A percentile compares a stretch with the other conserved stretches of the same genome.
Evolutionary conservation across 1,140 invertebrate genomes (phyloP).

Genomic region (Zaprionus africanus): DNA sequence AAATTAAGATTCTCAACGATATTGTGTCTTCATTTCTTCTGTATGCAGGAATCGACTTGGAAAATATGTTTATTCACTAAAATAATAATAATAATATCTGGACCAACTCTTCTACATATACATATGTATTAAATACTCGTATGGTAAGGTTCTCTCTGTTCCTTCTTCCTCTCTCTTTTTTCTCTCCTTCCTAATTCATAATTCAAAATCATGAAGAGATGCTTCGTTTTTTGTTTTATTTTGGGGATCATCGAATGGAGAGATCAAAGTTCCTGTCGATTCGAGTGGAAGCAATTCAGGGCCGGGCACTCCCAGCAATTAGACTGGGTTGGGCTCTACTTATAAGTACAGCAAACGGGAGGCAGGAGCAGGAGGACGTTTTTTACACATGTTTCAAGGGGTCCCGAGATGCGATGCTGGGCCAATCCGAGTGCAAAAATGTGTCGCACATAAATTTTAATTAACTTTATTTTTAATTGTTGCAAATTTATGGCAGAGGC

Average conservation of each 20-base stretch:
- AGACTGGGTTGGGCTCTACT: conserved; percentile 50
- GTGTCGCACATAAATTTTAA: conserved; percentile 84
- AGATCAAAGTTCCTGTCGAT: conserved; percentile 53
- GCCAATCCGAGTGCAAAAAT: conserved; percentile 59
- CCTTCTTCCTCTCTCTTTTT: too few species aligned
- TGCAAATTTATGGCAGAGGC: conserved; percentile 77
- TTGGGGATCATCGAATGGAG: conserved; percentile 25
- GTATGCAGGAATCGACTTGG: too few species aligned
- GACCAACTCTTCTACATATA: background rate
- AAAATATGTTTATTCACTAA: too few species aligned
- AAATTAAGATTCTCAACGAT: too few species aligned
- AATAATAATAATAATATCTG: too few species aligned
- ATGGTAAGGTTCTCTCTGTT: too few species aligned
- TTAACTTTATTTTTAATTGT: conserved; percentile 83
- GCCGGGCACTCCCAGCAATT: conserved; percentile 74
- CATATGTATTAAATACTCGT: background rate
- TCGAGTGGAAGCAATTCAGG: conserved; percentile 42
- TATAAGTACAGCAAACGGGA: background rate
- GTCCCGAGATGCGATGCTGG: background rate
- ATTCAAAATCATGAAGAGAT: background rate
- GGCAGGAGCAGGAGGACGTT: conserved; percentile 4
- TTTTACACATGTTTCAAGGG: conserved; percentile 41
- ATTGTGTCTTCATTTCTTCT: too few species aligned
- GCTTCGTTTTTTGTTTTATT: background rate
- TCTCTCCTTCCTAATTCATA: too few species aligned